Evolutionary conservation across 2,888 invertebrate genomes (phyloP).

Genomic region (Patella depressa): DNA sequence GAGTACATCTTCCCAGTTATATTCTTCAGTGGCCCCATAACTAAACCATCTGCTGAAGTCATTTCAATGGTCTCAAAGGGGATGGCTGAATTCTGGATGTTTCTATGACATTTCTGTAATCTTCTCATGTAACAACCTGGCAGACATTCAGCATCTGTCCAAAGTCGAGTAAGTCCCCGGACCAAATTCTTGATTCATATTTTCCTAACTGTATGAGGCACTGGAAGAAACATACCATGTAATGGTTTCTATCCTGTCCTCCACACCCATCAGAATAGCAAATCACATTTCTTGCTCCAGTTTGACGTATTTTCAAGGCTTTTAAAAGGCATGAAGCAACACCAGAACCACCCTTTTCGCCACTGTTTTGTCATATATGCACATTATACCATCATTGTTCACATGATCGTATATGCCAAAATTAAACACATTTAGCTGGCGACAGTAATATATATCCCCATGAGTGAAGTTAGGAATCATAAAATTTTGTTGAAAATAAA

Average conservation of each 20-base stretch:
- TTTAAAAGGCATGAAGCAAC: constrained; percentile 3
- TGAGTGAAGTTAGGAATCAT: background rate
- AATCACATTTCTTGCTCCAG: background rate
- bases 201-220: background rate
- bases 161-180: background rate
- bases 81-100: constrained; percentile 2
- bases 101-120: background rate
- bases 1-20: background rate
- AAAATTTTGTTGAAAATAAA: background rate
- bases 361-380: background rate
- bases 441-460: background rate
- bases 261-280: constrained; percentile 6
- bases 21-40: constrained; percentile 18
- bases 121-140: background rate
- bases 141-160: background rate
- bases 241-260: background rate
- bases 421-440: background rate
- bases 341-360: constrained; percentile 1
- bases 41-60: constrained; percentile 3
- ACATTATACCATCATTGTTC: background rate
- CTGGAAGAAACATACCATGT: background rate
- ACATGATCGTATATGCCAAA: background rate
- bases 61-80: constrained; percentile 11
- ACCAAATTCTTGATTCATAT: background rate
- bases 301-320: background rate